phyloP scores from a whole-genome alignment of 2,797 vertebrate genomes.

The Ibycter americanus region DNA sequence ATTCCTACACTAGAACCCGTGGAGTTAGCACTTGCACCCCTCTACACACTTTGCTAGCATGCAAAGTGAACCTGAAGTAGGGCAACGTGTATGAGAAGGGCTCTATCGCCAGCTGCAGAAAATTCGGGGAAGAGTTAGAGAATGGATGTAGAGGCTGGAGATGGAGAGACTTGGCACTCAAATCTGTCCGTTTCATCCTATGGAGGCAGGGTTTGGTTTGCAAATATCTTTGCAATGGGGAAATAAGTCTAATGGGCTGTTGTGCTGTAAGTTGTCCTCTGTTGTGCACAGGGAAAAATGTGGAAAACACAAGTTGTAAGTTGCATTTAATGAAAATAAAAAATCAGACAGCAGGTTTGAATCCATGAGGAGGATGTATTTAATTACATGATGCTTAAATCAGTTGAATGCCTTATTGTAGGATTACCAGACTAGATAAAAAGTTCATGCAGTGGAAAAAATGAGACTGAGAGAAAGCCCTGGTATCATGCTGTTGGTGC shows the following conservation, averaged over 20 bases:
- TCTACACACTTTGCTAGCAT: accelerated
- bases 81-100: accelerated
- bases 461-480: too few species aligned
- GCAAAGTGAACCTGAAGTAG: not conserved
- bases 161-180: not conserved
- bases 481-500: not conserved
- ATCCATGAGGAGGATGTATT: accelerated
- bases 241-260: not conserved
- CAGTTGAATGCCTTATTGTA: not conserved
- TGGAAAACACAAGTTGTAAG: not conserved
- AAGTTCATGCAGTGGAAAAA: not conserved
- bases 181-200: too few species aligned
- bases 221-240: not conserved
- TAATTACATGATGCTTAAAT: not conserved
- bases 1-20: accelerated
- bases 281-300: not conserved
- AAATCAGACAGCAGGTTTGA: not conserved
- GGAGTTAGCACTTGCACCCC: too few species aligned
- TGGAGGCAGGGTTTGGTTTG: accelerated
- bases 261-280: too few species aligned
- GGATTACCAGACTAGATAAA: not conserved
- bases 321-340: not conserved
- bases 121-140: not conserved
- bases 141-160: too few species aligned
- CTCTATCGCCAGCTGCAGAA: too few species aligned